Evolutionary conservation across 2,888 invertebrate species (phyloP).

Genomic region (Xylota segnis): DNA sequence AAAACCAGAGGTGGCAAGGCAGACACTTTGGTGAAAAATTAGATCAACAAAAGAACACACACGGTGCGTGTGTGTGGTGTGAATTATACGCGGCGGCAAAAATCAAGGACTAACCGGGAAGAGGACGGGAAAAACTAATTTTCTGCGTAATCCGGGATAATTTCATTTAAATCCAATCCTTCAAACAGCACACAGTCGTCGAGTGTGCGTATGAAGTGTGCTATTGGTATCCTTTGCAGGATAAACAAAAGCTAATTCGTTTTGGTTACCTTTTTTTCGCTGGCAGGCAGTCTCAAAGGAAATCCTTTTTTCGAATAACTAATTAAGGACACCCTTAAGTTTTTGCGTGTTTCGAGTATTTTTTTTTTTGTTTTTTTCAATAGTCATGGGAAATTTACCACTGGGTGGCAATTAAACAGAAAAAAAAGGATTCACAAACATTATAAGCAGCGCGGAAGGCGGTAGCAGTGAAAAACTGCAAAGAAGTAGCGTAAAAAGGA

Average conservation of each 20-base stretch:
- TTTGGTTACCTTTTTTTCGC: constrained; percentile 39
- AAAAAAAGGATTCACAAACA: constrained; percentile 65
- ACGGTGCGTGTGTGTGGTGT: constrained; percentile 15
- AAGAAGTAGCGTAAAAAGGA: constrained; percentile 78
- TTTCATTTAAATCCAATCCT: constrained; percentile 79
- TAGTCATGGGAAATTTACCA: constrained; percentile 78
- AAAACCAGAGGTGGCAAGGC: constrained; percentile 6
- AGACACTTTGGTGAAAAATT: constrained; percentile 44
- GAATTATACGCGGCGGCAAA: constrained; percentile 20
- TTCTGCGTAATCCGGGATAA: constrained; percentile 79
- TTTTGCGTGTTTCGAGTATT: constrained; percentile 33
- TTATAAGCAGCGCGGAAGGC: constrained; percentile 63
- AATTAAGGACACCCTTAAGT: constrained; percentile 68
- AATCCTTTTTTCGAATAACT: constrained; percentile 69
- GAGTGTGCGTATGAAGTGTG: constrained; percentile 18
- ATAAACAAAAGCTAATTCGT: constrained; percentile 75
- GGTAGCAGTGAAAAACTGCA: constrained; percentile 25
- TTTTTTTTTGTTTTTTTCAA: constrained; percentile 13
- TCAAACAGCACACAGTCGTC: constrained; percentile 29
- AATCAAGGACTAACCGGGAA: constrained; percentile 56
- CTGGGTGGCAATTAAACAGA: constrained; percentile 78
- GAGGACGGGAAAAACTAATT: constrained; percentile 77
- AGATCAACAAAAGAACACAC: constrained; percentile 57
- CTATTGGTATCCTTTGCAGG: constrained; percentile 55
- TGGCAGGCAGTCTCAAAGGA: constrained; percentile 8